phyloP scores from a whole-genome alignment of 2,113 vertebrate species.

The Motacilla tschutschensis region DNA sequence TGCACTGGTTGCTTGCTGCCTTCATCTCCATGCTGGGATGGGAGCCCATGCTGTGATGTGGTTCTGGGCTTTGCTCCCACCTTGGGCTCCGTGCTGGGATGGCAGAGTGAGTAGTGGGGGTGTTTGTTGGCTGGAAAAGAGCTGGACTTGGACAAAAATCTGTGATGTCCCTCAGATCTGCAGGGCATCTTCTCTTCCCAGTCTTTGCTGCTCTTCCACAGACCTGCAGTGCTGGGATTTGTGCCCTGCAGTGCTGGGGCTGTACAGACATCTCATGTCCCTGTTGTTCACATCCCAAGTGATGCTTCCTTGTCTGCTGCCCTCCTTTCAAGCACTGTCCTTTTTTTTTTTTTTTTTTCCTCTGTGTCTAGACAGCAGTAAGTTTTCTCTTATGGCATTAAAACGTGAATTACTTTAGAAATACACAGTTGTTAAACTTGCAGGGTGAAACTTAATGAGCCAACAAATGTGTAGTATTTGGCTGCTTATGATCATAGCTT shows the following conservation, averaged over 20 bases:
- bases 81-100: neutral
- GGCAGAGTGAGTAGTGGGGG: neutral
- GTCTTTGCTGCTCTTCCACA: neutral
- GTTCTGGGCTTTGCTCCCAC: neutral
- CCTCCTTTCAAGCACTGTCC: neutral
- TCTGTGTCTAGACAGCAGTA: neutral
- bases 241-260: neutral
- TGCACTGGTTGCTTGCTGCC: neutral
- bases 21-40: neutral
- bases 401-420: conserved; percentile 1
- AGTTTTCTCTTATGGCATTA: neutral
- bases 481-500: conserved; percentile 7
- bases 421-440: neutral
- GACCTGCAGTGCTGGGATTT: neutral
- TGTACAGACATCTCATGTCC: neutral
- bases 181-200: neutral
- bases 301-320: neutral
- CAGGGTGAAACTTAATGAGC: conserved; percentile 33
- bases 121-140: neutral
- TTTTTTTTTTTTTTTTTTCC: neutral
- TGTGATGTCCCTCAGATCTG: neutral
- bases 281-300: neutral
- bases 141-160: neutral
- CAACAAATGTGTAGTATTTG: neutral
- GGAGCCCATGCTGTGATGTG: neutral